Evolutionary conservation across 2,888 invertebrate genomes (phyloP), one percentile per base, ranked within the genome.

Genomic region (Synanthedon myopaeformis): DNA sequence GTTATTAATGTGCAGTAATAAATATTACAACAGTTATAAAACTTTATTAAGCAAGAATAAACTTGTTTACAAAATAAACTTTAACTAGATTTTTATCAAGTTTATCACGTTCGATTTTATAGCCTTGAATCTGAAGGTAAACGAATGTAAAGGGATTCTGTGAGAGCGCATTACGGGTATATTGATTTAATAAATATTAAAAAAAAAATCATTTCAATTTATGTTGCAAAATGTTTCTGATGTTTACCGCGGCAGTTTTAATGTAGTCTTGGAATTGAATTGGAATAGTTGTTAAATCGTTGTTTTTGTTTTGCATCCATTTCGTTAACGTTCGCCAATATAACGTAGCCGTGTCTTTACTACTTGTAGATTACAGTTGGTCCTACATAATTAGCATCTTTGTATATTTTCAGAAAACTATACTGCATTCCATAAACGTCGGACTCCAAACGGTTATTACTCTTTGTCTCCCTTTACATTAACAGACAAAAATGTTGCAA

Each of bases 391-490:
- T 71, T 67, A 70, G 64, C 60, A 64, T 66, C 63, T 69, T 70
- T 69, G 63, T 63, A 65, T 70, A 62, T 69, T 67, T 61, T 57
- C 60, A 57, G 57, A 58, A 69, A 67, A 66, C 59, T 62, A 62
- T 61, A 59, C 62, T 61, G 60, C 62, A 63, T 58, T 58, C 62
- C 59, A 58, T 69, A 70, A 70, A 69, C 59, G 64, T 61, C 63
- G 59, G 63, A 60, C 59, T 58, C 23, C 55, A 70, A 71, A 68
- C 65, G 66, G 72, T 73, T 69, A 70, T 69, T 69, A 61, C 59
- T 66, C 64, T 71, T 76, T 76, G 71, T 74, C 60, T 62, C 55
- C 61, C 58, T 67, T 70, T 74, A 72, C 75, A 35, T 35, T 35
- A 35, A 35, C 35, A 10, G 35, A 35, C 35, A 35, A 35, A 35